These are phyloP conservation scores for Pegoplata infirma DNA, from an alignment of 2,888 invertebrate species.

Conservation along the genomic window DNA sequence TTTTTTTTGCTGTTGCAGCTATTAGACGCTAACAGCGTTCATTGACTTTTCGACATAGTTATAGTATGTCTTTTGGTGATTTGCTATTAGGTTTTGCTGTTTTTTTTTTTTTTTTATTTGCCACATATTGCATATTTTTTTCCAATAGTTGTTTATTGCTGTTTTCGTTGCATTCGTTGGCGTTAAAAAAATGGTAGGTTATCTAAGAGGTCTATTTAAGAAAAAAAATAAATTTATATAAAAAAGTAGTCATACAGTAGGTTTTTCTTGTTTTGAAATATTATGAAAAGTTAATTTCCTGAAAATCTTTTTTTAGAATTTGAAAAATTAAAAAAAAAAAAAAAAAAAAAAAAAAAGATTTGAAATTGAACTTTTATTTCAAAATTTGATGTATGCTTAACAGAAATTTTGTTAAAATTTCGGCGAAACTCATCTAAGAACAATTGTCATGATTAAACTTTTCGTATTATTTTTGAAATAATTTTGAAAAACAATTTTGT, in stretches of 20 bases:
- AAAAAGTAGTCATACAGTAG: neutral
- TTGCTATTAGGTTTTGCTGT: conserved; percentile 13
- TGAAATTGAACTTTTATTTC: no score
- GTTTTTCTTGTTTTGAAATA: no score
- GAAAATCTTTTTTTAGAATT: no score
- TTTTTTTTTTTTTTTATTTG: conserved; percentile 34
- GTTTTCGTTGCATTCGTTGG: conserved; percentile 39
- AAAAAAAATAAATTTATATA: neutral
- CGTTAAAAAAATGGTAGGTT: conserved; percentile 45
- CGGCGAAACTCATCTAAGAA: no score
- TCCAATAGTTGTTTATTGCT: neutral
- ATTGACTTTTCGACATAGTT: conserved; percentile 69
- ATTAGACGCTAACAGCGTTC: conserved; percentile 62
- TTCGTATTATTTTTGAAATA: no score
- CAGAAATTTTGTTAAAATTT: no score
- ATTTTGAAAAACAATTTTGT: no score
- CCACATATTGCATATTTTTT: conserved; percentile 48
- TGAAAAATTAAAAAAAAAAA: neutral
- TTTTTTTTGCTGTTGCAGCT: neutral
- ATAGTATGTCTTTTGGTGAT: conserved; percentile 32
- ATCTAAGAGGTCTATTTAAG: neutral
- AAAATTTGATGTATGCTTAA: no score
- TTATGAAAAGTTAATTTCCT: no score
- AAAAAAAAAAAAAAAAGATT: neutral
- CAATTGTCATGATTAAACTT: no score